A percentile compares a stretch with the other conserved stretches of the same genome.
Evolutionary conservation across 2,113 vertebrate species (phyloP).

Genomic region (Morone chrysops): DNA sequence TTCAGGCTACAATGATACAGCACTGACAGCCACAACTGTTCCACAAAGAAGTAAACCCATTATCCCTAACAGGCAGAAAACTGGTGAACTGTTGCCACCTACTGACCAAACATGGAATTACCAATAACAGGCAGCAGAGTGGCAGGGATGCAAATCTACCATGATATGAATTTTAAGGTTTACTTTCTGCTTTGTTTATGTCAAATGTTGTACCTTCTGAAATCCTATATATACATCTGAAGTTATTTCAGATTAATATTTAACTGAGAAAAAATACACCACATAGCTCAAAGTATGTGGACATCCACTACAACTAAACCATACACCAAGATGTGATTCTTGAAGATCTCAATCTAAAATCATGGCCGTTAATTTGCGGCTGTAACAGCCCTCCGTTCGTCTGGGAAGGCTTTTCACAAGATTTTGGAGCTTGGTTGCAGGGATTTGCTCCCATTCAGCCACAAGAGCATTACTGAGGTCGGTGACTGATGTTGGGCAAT

Average conservation of each 20-base stretch:
- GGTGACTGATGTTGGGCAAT: no score
- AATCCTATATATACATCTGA: neutral
- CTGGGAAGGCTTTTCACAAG: no score
- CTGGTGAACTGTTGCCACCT: conserved; percentile 65
- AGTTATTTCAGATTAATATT: neutral
- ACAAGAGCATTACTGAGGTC: no score
- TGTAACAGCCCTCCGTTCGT: no score
- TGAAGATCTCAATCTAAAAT: neutral
- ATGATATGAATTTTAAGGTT: neutral
- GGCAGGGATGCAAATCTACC: neutral
- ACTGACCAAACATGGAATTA: conserved; percentile 33
- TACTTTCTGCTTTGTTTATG: no score
- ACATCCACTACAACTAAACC: neutral
- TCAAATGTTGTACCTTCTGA: no score
- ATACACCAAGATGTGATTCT: neutral
- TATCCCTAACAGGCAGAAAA: neutral
- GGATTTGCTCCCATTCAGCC: no score
- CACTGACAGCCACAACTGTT: neutral
- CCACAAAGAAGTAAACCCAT: neutral
- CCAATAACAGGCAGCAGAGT: neutral
- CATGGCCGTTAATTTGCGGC: neutral
- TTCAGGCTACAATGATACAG: neutral
- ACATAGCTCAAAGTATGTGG: neutral
- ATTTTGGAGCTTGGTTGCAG: no score
- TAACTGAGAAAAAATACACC: neutral